Percentiles rank a stretch among this genome's conserved stretches.
Conservation (phyloP, 2,113 vertebrate genomes). For the Polyodon spathula region DNA sequence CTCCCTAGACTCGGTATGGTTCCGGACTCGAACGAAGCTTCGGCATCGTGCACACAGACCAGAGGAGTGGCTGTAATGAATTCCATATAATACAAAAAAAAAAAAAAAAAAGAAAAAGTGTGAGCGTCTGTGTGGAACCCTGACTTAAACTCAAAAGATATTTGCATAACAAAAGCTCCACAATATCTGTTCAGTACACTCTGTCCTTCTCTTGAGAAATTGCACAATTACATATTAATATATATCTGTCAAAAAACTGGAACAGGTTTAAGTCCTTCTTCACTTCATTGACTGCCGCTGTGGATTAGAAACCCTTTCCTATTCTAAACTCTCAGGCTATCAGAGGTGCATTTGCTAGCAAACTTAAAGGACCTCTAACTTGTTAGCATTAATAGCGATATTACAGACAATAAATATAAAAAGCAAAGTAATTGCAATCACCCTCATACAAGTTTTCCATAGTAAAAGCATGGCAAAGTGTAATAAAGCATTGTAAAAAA, state of each 20-base stretch:
- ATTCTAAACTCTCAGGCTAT: neutral
- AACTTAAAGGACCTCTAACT: no score
- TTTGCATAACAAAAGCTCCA: slow-evolving; percentile 1
- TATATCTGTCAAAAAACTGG: neutral
- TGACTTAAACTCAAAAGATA: neutral
- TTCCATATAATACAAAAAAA: neutral
- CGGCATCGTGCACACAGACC: neutral
- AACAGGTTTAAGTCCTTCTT: neutral
- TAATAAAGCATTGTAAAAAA: no score
- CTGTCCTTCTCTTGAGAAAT: neutral
- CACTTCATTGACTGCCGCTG: neutral
- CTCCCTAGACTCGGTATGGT: no score
- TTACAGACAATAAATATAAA: no score
- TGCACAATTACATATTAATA: slow-evolving; percentile 2
- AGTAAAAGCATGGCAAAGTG: no score
- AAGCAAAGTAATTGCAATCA: no score
- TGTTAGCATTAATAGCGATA: no score
- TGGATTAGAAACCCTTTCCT: neutral
- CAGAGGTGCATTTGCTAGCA: neutral
- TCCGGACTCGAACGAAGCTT: no score
- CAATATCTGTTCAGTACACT: neutral
- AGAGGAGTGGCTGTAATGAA: neutral
- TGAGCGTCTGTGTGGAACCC: neutral
- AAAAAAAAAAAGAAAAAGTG: neutral
- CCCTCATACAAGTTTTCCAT: no score